Conservation (phyloP, 2,888 invertebrate species). For the Dromius quadrimaculatus region DNA sequence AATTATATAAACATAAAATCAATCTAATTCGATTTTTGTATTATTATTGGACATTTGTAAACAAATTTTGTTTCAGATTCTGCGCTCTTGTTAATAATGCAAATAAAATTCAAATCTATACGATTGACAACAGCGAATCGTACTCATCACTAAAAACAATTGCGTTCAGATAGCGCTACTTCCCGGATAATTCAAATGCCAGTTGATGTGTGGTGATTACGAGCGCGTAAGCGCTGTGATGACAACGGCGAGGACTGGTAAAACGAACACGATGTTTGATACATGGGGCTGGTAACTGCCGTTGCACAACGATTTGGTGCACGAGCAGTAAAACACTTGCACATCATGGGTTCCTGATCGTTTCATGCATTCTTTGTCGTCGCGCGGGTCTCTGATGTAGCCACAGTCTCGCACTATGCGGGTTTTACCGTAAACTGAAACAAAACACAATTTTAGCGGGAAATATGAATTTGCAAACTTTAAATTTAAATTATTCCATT, state of each 20-base stretch:
- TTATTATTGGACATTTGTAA: too few relatives aligned
- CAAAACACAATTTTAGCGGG: slow-evolving; percentile 48
- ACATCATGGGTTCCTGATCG: slow-evolving; percentile 82
- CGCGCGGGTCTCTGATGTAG: slow-evolving; percentile 76
- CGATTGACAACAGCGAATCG: neutral
- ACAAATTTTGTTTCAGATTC: too few relatives aligned
- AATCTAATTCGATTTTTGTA: slow-evolving; percentile 14
- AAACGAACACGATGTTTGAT: slow-evolving; percentile 74
- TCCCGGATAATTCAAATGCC: slow-evolving; percentile 44
- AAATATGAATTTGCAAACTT: neutral
- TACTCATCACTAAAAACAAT: too few relatives aligned
- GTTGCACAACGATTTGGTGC: slow-evolving; percentile 84
- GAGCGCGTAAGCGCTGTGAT: slow-evolving; percentile 31
- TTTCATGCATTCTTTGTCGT: slow-evolving; percentile 74
- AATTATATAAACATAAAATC: slow-evolving; percentile 31
- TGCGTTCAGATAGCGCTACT: slow-evolving; percentile 32
- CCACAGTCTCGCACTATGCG: slow-evolving; percentile 87
- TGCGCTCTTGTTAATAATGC: too few relatives aligned
- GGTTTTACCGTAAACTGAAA: slow-evolving; percentile 80
- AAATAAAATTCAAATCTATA: neutral
- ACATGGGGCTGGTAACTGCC: slow-evolving; percentile 62
- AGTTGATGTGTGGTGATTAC: slow-evolving; percentile 37
- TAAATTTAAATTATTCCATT: too few relatives aligned
- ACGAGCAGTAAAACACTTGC: slow-evolving; percentile 81
- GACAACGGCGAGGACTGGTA: slow-evolving; percentile 74